Conservation (phyloP, 1,140 invertebrate genomes). For the Bombus balteatus region DNA sequence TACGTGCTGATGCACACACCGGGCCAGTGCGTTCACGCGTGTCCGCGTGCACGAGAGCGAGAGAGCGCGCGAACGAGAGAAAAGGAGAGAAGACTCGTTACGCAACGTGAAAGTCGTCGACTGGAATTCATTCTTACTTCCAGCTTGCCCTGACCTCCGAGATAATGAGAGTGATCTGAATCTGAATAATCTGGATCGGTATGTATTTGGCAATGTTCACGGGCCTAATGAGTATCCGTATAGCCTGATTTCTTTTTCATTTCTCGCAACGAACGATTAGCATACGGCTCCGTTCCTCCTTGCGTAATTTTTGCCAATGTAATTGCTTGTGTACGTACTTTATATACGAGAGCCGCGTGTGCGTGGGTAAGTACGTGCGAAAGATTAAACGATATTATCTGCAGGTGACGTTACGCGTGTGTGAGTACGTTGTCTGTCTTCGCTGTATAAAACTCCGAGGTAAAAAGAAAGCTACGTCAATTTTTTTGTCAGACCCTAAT, state of each 20-base stretch:
- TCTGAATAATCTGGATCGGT: conserved; percentile 50
- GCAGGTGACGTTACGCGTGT: neutral
- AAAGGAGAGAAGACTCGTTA: conserved; percentile 37
- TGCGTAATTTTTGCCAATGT: conserved; percentile 43
- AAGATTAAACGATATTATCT: conserved; percentile 31
- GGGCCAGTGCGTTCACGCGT: neutral
- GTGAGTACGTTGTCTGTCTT: too few species aligned
- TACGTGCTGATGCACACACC: neutral
- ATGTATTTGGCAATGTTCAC: conserved; percentile 65
- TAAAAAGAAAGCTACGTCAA: neutral
- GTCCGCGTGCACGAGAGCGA: neutral
- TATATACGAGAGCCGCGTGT: neutral
- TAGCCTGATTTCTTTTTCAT: conserved; percentile 34
- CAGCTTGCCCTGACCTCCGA: conserved; percentile 69
- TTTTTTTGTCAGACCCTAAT: neutral
- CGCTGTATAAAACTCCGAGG: neutral
- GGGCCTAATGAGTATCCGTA: conserved; percentile 41
- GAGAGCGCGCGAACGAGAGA: neutral
- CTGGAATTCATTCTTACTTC: conserved; percentile 73
- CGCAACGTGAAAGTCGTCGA: conserved; percentile 63
- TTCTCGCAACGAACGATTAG: conserved; percentile 45
- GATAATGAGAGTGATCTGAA: conserved; percentile 68
- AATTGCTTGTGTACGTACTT: neutral
- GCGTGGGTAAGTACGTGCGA: neutral
- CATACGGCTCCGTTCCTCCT: conserved; percentile 39